A percentile compares a stretch with the other conserved stretches of the same genome.
Conservation (phyloP, 2,888 invertebrate species). For the Corbicula japonica region DNA sequence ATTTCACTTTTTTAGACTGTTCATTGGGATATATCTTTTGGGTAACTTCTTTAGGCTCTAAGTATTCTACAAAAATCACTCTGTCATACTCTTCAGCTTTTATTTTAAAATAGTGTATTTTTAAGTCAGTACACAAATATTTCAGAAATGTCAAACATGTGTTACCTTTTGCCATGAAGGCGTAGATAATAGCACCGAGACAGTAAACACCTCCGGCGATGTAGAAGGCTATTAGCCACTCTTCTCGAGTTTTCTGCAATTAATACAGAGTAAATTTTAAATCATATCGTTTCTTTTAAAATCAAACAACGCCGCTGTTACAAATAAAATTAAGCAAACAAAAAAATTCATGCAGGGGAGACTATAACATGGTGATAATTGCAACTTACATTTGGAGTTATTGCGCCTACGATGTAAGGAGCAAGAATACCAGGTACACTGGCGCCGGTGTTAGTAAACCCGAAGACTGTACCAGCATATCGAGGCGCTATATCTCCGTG, state of each 20-base stretch:
- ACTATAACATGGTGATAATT: no score
- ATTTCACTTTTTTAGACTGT: no score
- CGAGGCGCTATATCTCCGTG: slow-evolving; percentile 81
- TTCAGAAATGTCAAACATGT: no score
- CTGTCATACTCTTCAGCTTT: no score
- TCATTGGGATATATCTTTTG: no score
- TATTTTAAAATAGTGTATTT: no score
- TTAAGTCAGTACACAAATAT: no score
- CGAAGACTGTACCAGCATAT: slow-evolving; percentile 81
- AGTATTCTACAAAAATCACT: no score
- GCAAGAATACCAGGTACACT: slow-evolving; percentile 79
- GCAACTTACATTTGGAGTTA: slow-evolving; percentile 79
- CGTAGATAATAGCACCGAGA: slow-evolving; percentile 75
- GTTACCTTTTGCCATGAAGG: slow-evolving; percentile 72
- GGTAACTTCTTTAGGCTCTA: no score
- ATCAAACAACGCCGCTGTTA: no score
- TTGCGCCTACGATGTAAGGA: slow-evolving; percentile 79
- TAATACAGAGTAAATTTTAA: slow-evolving; percentile 2
- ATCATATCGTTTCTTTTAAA: not conserved
- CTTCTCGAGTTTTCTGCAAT: slow-evolving; percentile 73
- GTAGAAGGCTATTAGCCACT: slow-evolving; percentile 79
- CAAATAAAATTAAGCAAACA: no score
- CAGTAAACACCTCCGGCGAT: slow-evolving; percentile 76
- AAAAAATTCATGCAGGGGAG: no score
- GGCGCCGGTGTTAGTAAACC: slow-evolving; percentile 78